phyloP scores from a whole-genome alignment of 2,113 vertebrate genomes.

The Periophthalmus modestus region DNA sequence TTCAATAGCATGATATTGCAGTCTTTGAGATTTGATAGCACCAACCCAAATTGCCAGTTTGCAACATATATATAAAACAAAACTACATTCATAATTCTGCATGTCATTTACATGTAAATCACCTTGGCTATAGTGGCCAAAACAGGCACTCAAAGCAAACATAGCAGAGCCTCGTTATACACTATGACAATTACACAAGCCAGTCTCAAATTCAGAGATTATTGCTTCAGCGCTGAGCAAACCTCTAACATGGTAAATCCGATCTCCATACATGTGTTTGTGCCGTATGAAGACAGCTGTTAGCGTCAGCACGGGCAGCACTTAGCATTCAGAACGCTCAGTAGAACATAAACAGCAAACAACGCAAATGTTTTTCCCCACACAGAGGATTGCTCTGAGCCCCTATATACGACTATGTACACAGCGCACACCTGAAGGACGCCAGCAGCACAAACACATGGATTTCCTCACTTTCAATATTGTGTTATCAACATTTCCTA shows the following conservation, averaged over 20 bases:
- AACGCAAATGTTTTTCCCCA: constrained; percentile 32
- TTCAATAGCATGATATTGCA: too few relatives aligned
- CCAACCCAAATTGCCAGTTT: too few relatives aligned
- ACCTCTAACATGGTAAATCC: constrained; percentile 2
- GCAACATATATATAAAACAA: background rate
- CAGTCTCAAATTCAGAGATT: background rate
- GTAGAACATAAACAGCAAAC: constrained; percentile 24
- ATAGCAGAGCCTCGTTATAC: background rate
- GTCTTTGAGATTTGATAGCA: too few relatives aligned
- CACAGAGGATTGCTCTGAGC: constrained; percentile 11
- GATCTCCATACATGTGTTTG: background rate
- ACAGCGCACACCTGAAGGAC: constrained; percentile 24
- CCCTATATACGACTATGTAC: constrained; percentile 1
- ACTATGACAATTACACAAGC: background rate
- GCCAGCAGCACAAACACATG: constrained; percentile 6
- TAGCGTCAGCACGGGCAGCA: constrained; percentile 24
- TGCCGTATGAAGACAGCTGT: constrained; percentile 19
- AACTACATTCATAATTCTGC: background rate
- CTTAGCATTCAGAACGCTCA: constrained; percentile 38
- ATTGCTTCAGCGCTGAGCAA: constrained; percentile 13
- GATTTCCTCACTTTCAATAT: background rate
- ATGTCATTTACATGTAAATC: background rate
- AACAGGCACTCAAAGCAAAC: background rate
- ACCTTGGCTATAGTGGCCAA: background rate
- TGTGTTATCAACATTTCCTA: background rate